Evolutionary conservation across 2,888 invertebrate genomes (phyloP).

Genomic region (Trissolcus brochymenae): DNA sequence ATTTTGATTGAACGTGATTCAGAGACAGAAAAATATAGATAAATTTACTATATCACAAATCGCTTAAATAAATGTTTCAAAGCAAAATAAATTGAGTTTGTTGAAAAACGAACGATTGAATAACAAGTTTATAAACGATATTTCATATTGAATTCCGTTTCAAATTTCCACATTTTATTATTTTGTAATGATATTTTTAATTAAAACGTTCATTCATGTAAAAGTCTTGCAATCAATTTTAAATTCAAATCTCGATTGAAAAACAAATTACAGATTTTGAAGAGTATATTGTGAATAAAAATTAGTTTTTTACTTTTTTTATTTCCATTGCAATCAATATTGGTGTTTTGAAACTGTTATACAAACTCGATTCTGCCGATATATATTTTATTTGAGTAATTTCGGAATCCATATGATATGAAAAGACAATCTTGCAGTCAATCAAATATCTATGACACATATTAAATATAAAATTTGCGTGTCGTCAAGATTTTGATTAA

Average conservation of each 20-base stretch:
- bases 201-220: not conserved
- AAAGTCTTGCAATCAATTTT: not conserved
- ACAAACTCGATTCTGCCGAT: slow-evolving; percentile 41
- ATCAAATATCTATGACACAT: slow-evolving; percentile 38
- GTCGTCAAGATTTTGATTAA: slow-evolving; percentile 7
- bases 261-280: too few relatives aligned
- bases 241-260: too few relatives aligned
- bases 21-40: not conserved
- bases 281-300: too few relatives aligned
- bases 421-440: slow-evolving; percentile 29
- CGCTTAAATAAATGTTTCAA: too few relatives aligned
- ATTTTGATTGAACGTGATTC: slow-evolving; percentile 11
- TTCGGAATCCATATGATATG: slow-evolving; percentile 35
- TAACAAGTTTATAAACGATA: not conserved
- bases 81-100: not conserved
- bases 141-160: not conserved
- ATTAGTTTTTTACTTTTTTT: too few relatives aligned
- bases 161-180: too few relatives aligned
- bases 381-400: slow-evolving; percentile 51
- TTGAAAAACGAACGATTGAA: not conserved
- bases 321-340: not conserved
- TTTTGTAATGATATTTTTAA: not conserved
- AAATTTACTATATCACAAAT: not conserved
- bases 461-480: slow-evolving; percentile 25
- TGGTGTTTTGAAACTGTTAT: slow-evolving; percentile 37